These are phyloP conservation scores for Panopea generosa DNA, from an alignment of 2,888 invertebrate species.

Conservation along the genomic window DNA sequence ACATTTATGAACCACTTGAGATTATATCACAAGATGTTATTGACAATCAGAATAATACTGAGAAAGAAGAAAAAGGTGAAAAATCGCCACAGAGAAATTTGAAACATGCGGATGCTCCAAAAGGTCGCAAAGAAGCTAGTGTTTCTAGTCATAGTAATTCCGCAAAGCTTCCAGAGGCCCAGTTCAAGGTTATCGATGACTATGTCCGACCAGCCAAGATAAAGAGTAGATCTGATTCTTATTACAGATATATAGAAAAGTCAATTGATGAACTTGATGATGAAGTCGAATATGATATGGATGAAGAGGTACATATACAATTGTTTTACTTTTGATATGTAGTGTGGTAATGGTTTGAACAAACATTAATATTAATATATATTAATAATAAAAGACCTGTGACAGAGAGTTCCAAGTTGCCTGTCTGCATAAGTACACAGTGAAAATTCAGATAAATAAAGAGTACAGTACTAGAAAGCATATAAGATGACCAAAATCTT, in stretches of 20 bases:
- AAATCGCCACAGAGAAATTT: conserved; percentile 71
- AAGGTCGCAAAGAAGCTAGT: conserved; percentile 72
- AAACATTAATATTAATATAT: too few relatives aligned
- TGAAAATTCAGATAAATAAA: too few relatives aligned
- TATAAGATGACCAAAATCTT: too few relatives aligned
- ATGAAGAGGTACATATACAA: conserved; percentile 92
- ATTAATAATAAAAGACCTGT: too few relatives aligned
- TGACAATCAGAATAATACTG: conserved; percentile 82
- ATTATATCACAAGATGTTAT: conserved; percentile 85
- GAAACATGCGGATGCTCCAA: conserved; percentile 64
- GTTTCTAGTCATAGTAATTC: conserved; percentile 57
- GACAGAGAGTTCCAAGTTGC: too few relatives aligned
- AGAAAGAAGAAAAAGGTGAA: conserved; percentile 83
- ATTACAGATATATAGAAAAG: conserved; percentile 95
- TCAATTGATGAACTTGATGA: conserved; percentile 97
- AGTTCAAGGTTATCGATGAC: conserved; percentile 89
- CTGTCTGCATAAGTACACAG: too few relatives aligned
- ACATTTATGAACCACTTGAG: conserved; percentile 86
- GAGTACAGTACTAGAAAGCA: too few relatives aligned
- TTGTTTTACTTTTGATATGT: neutral
- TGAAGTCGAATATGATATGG: conserved; percentile 97
- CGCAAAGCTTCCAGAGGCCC: conserved; percentile 89
- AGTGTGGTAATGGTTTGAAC: too few relatives aligned
- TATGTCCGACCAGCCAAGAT: conserved; percentile 92
- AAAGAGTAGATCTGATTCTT: conserved; percentile 93